These are phyloP conservation scores for Phocoena sinus DNA, from an alignment of 2,113 vertebrate genomes.

Conservation along the genomic window DNA sequence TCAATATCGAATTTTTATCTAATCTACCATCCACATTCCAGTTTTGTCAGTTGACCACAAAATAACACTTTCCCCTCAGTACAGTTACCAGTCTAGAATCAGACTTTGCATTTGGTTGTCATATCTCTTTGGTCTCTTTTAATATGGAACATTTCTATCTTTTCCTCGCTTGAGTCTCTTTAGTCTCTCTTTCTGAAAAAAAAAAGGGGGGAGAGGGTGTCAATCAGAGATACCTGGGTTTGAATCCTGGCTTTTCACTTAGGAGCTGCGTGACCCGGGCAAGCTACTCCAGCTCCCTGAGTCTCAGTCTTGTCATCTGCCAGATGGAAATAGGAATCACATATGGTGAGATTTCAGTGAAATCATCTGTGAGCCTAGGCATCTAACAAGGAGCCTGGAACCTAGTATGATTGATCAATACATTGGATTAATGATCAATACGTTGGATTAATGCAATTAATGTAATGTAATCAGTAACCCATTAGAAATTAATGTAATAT, in stretches of 20 bases:
- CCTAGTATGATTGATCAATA: not conserved
- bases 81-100: not conserved
- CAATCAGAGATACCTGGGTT: not conserved
- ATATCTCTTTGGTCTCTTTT: not conserved
- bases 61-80: not conserved
- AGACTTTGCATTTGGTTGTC: not conserved
- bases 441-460: not conserved
- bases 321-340: not conserved
- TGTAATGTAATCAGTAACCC: not conserved
- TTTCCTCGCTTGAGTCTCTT: not conserved
- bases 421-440: not conserved
- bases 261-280: fast-evolving
- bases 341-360: not conserved
- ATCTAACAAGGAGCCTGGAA: not conserved
- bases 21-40: not conserved
- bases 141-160: not conserved
- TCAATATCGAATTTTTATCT: not conserved
- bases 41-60: not conserved
- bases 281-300: not conserved
- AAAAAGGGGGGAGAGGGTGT: not conserved
- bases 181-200: not conserved
- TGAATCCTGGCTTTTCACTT: not conserved
- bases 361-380: fast-evolving
- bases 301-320: not conserved
- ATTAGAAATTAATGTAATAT: not conserved